Evolutionary conservation across 2,888 invertebrate species (phyloP).

Genomic region (Helicoverpa assulta): DNA sequence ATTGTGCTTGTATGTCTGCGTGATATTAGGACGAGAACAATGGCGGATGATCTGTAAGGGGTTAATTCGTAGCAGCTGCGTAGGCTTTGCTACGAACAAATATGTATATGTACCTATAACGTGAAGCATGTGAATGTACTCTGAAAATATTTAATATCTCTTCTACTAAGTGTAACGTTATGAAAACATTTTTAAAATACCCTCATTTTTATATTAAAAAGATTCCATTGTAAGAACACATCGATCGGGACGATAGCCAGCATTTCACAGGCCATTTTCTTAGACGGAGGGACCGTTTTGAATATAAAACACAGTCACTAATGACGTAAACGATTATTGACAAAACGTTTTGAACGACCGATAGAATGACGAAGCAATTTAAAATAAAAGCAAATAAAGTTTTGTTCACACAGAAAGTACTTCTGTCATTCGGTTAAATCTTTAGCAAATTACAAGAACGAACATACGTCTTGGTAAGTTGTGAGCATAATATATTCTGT

Average conservation of each 20-base stretch:
- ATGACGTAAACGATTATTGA: constrained; percentile 78
- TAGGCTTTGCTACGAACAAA: constrained; percentile 28
- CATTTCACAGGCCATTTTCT: constrained; percentile 68
- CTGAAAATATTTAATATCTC: constrained; percentile 35
- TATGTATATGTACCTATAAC: background rate
- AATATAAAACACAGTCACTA: constrained; percentile 76
- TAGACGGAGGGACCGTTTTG: constrained; percentile 64
- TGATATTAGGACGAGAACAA: background rate
- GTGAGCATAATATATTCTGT: constrained; percentile 9
- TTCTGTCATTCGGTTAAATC: background rate
- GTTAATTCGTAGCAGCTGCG: constrained; percentile 15
- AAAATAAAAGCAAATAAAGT: constrained; percentile 31
- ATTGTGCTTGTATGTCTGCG: background rate
- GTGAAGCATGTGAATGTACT: constrained; percentile 13
- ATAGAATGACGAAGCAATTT: constrained; percentile 54
- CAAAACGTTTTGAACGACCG: constrained; percentile 63
- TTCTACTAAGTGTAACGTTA: constrained; percentile 17
- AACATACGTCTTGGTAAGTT: background rate
- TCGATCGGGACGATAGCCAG: constrained; percentile 58
- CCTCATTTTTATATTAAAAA: constrained; percentile 45
- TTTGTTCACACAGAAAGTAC: background rate
- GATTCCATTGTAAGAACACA: constrained; percentile 51
- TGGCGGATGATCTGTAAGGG: too few species aligned
- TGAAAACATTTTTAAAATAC: constrained; percentile 41
- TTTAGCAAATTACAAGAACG: background rate